Evolutionary conservation across 2,113 vertebrate genomes (phyloP).

Genomic region (Patagioenas fasciata): DNA sequence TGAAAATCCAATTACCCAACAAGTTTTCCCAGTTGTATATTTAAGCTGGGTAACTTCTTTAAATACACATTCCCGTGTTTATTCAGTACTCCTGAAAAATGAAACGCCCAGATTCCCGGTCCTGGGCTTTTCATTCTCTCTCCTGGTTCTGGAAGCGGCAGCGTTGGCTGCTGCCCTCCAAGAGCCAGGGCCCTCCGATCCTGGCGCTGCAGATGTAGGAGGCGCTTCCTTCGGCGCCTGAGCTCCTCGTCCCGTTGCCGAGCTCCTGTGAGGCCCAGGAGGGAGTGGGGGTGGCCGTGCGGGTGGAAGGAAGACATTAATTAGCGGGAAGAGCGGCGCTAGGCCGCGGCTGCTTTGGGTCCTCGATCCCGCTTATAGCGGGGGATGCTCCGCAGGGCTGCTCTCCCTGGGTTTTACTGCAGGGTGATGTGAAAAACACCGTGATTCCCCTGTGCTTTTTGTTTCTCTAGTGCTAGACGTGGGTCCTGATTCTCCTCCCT

Average conservation of each 20-base stretch:
- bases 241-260: accelerated
- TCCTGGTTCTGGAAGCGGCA: background rate
- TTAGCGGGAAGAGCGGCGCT: background rate
- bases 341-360: background rate
- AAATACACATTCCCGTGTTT: conserved; percentile 66
- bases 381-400: background rate
- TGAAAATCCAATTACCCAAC: conserved; percentile 24
- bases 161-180: background rate
- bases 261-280: accelerated
- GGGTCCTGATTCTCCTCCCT: background rate
- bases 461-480: background rate
- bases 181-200: conserved; percentile 48
- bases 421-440: background rate
- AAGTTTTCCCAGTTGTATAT: conserved; percentile 54
- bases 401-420: background rate
- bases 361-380: background rate
- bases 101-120: conserved; percentile 29
- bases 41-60: conserved; percentile 67
- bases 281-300: background rate
- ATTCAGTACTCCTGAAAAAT: conserved; percentile 55
- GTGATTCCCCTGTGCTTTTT: accelerated
- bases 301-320: conserved; percentile 74
- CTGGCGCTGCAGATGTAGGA: conserved; percentile 17
- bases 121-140: background rate
- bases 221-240: conserved; percentile 53